Base-by-base conservation (phyloP, 2,888 invertebrate species). In the Drosophila rellima region DNA sequence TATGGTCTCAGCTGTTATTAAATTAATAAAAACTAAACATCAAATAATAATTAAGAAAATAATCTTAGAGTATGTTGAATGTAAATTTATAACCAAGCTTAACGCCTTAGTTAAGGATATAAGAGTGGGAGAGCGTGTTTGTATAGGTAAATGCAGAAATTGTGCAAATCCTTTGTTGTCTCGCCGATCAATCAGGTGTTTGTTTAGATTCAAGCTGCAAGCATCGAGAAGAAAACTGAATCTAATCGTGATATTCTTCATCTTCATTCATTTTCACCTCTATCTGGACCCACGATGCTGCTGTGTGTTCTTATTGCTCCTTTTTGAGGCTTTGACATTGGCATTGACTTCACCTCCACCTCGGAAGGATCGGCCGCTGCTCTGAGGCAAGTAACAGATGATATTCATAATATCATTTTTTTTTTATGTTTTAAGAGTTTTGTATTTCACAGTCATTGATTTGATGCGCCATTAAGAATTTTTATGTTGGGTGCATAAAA, bases 401-500 rank as follows among this genome's bases (percentile, higher is more conserved):
- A 33, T 54, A 23, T 50, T n/a, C 29, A 29, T 26, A 54, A 29
- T 48, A 10, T 29, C 20, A 33, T 45, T 51, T 26, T 17, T 31
- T 23, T 39, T 45, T 50, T 56, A 33, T 50, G 31, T 68, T 33
- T 55, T 37, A 23, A 40, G 18, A 18, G 40, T 45, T 60, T 73
- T 50, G 64, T 68, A 54, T 61, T 57, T n/a, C 29, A 17, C 35
- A 68, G 52, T 52, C 33, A 57, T 48, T 52, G 1, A 37, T 59
- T 68, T 57, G 55, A 70, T 64, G 40, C 39, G 31, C 45, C 57
- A 65, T 52, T 40, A 35, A 51, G 39, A 59, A 47, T 47, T 18
- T 50, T 48, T 57, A 54, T 63, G 56, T 63, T 47, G 70, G 67
- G 72, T 71, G 76, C 84, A 88, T 80, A 84, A 80, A 80, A 84